phyloP scores from a whole-genome alignment of 2,113 vertebrate species.

The Sterrhoptilus dennistouni region DNA sequence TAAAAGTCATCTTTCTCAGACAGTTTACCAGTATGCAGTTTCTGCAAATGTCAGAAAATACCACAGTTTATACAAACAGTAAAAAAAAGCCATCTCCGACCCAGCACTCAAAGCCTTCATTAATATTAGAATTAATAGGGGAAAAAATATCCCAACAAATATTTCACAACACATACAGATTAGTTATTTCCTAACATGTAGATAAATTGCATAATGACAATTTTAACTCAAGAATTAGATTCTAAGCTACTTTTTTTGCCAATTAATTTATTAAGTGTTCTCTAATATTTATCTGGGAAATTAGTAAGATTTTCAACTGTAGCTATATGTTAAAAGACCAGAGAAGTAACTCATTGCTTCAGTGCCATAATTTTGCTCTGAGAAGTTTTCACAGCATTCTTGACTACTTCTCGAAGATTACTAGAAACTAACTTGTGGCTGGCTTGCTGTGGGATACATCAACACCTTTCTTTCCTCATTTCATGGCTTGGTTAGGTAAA shows the following conservation, averaged over 20 bases:
- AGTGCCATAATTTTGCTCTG: not conserved
- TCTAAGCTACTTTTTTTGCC: not conserved
- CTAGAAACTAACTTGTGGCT: not conserved
- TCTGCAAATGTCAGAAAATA: conserved; percentile 27
- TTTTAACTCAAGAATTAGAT: not conserved
- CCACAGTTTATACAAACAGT: not conserved
- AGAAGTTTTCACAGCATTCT: not conserved
- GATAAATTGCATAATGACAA: not conserved
- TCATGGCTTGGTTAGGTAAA: not conserved
- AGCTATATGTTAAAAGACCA: not conserved
- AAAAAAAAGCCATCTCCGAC: not conserved
- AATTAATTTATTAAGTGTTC: not conserved
- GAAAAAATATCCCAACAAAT: not conserved
- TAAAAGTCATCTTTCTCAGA: not conserved
- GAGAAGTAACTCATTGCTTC: not conserved
- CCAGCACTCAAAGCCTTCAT: not conserved
- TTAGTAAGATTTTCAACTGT: not conserved
- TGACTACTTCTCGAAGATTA: not conserved
- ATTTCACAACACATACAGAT: not conserved
- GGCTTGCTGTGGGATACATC: not conserved
- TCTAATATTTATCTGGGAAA: not conserved
- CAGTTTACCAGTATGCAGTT: not conserved
- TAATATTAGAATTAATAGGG: not conserved
- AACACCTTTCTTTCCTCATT: not conserved
- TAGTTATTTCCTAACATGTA: not conserved